phyloP scores from a whole-genome alignment of 2,113 vertebrate species.

The Rhadina sibilatrix region DNA sequence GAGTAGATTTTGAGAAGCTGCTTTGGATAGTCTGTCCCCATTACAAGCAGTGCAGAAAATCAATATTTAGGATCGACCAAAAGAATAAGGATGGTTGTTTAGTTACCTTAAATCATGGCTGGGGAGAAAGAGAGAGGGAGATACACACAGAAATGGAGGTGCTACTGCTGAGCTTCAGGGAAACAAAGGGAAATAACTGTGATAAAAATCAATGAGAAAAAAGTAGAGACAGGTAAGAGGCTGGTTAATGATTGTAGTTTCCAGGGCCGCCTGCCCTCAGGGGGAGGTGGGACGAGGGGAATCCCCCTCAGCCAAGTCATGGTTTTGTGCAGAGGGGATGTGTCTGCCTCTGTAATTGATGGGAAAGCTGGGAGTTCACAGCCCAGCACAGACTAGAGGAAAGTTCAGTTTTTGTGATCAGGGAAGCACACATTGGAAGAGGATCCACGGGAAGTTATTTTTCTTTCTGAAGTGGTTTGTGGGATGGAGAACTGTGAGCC shows the following conservation, averaged over 20 bases:
- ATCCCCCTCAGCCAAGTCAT: neutral
- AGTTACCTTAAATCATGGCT: neutral
- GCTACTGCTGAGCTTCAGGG: neutral
- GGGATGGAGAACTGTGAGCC: neutral
- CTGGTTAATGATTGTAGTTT: neutral
- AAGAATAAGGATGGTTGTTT: neutral
- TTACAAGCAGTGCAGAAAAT: neutral
- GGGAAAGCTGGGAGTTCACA: neutral
- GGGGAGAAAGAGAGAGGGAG: neutral
- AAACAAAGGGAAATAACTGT: neutral
- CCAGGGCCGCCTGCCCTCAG: neutral
- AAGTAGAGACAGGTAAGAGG: neutral
- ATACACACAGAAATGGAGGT: neutral
- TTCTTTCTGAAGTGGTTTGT: neutral
- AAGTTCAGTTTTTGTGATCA: neutral
- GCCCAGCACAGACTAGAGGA: rapidly evolving
- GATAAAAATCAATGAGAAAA: neutral
- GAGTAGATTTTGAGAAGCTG: neutral
- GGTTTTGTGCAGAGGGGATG: neutral
- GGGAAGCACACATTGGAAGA: neutral
- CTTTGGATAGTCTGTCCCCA: neutral
- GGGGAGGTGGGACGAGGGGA: neutral
- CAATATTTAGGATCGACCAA: neutral
- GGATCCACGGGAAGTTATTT: neutral
- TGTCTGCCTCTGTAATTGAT: neutral